Percentiles rank a stretch among this genome's conserved stretches.
Evolutionary conservation across 2,888 invertebrate genomes (phyloP).

Genomic region (Pyrrhia umbra): DNA sequence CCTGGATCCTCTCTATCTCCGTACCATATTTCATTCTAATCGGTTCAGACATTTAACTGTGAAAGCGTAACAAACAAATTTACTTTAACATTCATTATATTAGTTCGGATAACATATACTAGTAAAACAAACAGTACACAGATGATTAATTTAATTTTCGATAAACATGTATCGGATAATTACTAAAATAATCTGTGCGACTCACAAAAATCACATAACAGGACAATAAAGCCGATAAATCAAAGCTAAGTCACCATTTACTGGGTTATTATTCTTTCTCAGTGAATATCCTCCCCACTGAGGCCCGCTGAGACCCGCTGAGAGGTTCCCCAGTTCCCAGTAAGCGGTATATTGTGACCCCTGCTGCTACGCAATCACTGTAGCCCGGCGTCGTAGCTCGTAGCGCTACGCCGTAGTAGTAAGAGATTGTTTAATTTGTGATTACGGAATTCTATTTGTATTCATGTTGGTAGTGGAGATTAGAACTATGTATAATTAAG

Average conservation of each 20-base stretch:
- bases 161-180: too few species aligned
- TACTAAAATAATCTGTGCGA: too few species aligned
- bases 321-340: conserved; percentile 8
- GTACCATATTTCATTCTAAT: too few species aligned
- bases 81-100: too few species aligned
- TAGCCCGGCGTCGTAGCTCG: conserved; percentile 31
- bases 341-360: conserved; percentile 42
- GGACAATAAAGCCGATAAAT: conserved; percentile 36
- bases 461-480: conserved; percentile 2
- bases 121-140: background rate
- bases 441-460: conserved; percentile 19
- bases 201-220: conserved; percentile 19
- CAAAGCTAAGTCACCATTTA: conserved; percentile 45
- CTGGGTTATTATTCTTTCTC: conserved; percentile 41
- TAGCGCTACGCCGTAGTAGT: conserved; percentile 49
- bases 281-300: conserved; percentile 35
- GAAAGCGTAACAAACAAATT: too few species aligned
- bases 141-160: too few species aligned
- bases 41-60: too few species aligned
- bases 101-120: too few species aligned
- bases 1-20: too few species aligned
- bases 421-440: conserved; percentile 9
- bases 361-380: conserved; percentile 53
- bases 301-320: conserved; percentile 4
- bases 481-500: background rate